These are phyloP conservation scores for Campodea augens DNA, from an alignment of 1,140 invertebrate genomes.

Conservation along the genomic window DNA sequence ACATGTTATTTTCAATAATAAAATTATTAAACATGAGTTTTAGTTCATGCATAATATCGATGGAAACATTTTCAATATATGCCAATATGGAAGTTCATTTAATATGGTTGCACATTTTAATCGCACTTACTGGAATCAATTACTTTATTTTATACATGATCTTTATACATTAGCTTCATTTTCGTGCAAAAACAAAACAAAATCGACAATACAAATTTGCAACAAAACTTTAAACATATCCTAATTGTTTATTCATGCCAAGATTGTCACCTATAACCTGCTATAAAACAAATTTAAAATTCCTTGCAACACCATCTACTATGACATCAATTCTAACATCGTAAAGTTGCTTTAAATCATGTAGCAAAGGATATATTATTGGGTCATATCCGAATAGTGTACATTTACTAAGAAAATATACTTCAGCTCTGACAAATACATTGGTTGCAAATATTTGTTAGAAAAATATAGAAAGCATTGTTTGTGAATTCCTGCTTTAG, in stretches of 20 bases:
- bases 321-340: background rate
- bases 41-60: slow-evolving; percentile 2
- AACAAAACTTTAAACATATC: background rate
- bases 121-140: too few species aligned
- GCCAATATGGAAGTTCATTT: slow-evolving; percentile 2
- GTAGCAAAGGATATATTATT: background rate
- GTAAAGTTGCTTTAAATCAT: background rate
- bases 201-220: background rate
- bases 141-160: too few species aligned
- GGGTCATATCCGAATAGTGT: background rate
- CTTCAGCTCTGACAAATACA: background rate
- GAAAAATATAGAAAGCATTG: background rate
- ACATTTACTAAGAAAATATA: background rate
- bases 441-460: background rate
- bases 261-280: background rate
- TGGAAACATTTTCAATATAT: background rate
- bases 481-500: background rate
- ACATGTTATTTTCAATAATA: background rate
- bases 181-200: background rate
- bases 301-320: background rate
- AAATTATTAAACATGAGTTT: background rate
- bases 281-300: background rate
- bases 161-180: too few species aligned
- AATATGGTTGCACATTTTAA: background rate
- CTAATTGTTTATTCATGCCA: background rate